phyloP scores from a whole-genome alignment of 2,113 vertebrate genomes.

The Seriola aureovittata region DNA sequence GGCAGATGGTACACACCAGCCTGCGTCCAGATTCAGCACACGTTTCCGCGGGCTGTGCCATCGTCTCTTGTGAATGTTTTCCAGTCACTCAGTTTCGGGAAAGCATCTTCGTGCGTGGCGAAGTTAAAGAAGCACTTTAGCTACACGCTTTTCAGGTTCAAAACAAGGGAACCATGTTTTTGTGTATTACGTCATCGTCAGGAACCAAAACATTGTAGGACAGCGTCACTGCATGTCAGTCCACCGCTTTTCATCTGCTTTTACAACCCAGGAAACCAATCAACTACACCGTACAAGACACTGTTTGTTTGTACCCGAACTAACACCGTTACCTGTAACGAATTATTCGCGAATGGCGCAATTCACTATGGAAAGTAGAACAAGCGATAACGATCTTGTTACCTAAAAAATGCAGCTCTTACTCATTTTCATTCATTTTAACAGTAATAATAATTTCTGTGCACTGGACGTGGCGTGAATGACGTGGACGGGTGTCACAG shows the following conservation, averaged over 20 bases:
- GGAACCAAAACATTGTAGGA: slow-evolving; percentile 91
- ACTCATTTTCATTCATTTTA: slow-evolving; percentile 35
- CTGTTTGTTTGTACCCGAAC: background rate
- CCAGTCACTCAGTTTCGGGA: slow-evolving; percentile 81
- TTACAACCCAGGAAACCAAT: slow-evolving; percentile 11
- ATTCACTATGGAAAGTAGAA: background rate
- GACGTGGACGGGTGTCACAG: background rate
- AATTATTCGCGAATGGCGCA: background rate
- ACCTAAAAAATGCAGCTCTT: background rate
- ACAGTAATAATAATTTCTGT: background rate
- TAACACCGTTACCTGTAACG: background rate
- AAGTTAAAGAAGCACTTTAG: slow-evolving; percentile 87
- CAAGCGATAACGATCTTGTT: background rate
- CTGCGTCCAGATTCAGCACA: slow-evolving; percentile 93
- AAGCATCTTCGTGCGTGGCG: slow-evolving; percentile 60
- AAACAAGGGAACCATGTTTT: slow-evolving; percentile 93
- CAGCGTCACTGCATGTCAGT: slow-evolving; percentile 78
- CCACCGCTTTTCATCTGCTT: slow-evolving; percentile 20
- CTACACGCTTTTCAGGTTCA: slow-evolving; percentile 84
- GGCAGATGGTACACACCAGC: slow-evolving; percentile 91
- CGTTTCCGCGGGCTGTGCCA: slow-evolving; percentile 90
- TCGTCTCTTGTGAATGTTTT: slow-evolving; percentile 82
- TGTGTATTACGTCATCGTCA: slow-evolving; percentile 89
- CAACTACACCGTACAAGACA: background rate
- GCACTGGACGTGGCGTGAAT: background rate